Conservation (phyloP, 37 sponge, comb jelly and placozoan species). For the Theonella swinhoei region DNA sequence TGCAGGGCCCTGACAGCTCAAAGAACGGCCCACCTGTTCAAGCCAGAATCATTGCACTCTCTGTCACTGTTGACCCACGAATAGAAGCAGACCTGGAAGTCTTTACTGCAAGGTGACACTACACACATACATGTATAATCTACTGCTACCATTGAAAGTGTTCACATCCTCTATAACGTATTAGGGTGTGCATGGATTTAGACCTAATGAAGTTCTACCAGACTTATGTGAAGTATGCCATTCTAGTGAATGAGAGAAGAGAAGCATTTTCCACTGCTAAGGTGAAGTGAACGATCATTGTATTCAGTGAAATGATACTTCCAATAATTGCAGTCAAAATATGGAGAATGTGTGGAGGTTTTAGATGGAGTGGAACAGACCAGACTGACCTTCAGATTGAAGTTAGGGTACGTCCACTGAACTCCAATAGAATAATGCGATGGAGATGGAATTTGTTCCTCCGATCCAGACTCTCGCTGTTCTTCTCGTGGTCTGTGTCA, state of each 20-base stretch:
- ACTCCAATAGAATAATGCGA: neutral
- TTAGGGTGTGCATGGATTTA: conserved; percentile 11
- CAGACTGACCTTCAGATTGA: conserved; percentile 8
- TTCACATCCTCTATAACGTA: no score
- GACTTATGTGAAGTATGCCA: conserved; percentile 23
- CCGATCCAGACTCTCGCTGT: neutral
- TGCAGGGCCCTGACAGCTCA: neutral
- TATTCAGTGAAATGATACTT: neutral
- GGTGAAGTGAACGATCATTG: neutral
- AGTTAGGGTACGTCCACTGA: conserved; percentile 3
- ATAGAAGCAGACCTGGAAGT: neutral
- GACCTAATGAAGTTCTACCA: conserved; percentile 46
- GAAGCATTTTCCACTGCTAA: neutral
- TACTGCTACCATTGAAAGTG: no score
- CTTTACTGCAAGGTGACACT: conserved; percentile 13
- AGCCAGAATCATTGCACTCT: conserved; percentile 10
- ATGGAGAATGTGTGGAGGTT: neutral
- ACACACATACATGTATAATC: no score
- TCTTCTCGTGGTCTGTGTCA: conserved; percentile 22
- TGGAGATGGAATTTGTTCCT: neutral
- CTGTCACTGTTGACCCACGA: conserved; percentile 10
- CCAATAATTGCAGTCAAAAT: conserved; percentile 2
- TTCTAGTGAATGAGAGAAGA: neutral
- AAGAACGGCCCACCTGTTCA: neutral
- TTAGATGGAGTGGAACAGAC: neutral